Evolutionary conservation across 2,888 invertebrate genomes (phyloP), one percentile per base, ranked within the genome.

Genomic region (Aleiodes alternator): DNA sequence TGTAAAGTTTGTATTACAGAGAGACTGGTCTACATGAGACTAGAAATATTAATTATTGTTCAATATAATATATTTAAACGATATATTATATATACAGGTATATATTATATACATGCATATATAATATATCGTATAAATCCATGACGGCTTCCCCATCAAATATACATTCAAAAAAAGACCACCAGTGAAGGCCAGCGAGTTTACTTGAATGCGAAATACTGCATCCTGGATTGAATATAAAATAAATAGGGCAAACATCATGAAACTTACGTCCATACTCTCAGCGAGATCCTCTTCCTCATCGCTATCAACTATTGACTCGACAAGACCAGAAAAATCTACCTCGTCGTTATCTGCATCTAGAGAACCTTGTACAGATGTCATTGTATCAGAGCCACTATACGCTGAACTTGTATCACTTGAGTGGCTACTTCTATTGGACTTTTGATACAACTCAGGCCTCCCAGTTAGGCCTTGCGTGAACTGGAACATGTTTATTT

Each of bases 351-450:
- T 92, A 76, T 91, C 90, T 85, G 92, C 92, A 81, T 94, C 94
- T 89, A 94, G 92, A 86, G 96, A 96, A 86, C 96, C 95, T 89
- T 97, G 97, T 75, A 95, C 95, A 76, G 96, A 96, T 84, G 97
- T 96, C 97, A 97, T 97, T 80, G 97, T 97, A 92, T 98, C 98
- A 82, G 97, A 97, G 80, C 98, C 98, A 86, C 97, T 97, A 90
- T 98, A 98, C 75, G 98, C 98, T 81, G 97, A 97, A 89, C 97
- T 97, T 31, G 98, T 98, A 90, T 98, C 98, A 87, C 97, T 97
- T 68, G 96, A 96, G 84, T 95, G 94, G 78, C 97, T 96, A 81
- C 94, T 94, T 81, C 95, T 92, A 89, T 94, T 95, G 84, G 94
- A 94, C 91, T 96, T 96, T 90, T 96, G 95, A 90, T 95, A 95